phyloP scores from a whole-genome alignment of 2,113 vertebrate species.

The Psilopsiagon aurifrons region DNA sequence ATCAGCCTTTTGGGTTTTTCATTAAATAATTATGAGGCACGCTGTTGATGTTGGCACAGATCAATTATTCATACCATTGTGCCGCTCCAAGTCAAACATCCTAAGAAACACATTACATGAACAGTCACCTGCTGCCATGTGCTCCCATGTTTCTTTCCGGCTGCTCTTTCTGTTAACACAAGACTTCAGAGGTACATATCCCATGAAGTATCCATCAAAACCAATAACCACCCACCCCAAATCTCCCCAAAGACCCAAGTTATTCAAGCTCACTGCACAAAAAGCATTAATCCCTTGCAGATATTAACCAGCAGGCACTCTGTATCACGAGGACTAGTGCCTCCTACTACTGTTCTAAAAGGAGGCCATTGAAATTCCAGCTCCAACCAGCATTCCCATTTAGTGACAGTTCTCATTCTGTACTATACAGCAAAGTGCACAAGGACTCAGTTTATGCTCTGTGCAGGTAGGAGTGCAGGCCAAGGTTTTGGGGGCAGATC shows the following conservation, averaged over 20 bases:
- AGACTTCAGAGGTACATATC: background rate
- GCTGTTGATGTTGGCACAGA: slow-evolving; percentile 58
- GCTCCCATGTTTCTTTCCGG: background rate
- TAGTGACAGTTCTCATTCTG: background rate
- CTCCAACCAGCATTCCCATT: background rate
- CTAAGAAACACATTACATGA: slow-evolving; percentile 2
- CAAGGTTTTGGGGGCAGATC: background rate
- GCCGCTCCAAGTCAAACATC: slow-evolving; percentile 32
- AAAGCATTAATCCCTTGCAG: background rate
- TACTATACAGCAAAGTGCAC: background rate
- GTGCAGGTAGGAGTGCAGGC: background rate
- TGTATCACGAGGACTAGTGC: background rate
- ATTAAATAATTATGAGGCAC: slow-evolving; percentile 38
- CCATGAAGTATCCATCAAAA: background rate
- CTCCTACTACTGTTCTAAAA: background rate
- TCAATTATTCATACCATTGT: slow-evolving; percentile 47
- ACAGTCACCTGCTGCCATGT: background rate
- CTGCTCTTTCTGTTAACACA: background rate
- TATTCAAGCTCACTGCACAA: background rate
- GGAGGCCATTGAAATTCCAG: background rate
- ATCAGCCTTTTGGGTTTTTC: background rate
- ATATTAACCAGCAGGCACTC: background rate
- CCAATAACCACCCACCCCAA: background rate
- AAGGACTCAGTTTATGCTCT: background rate
- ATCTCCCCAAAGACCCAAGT: background rate